These are phyloP conservation scores for Sigmodon hispidus DNA, from an alignment of 2,113 vertebrate species.

Conservation along the genomic window DNA sequence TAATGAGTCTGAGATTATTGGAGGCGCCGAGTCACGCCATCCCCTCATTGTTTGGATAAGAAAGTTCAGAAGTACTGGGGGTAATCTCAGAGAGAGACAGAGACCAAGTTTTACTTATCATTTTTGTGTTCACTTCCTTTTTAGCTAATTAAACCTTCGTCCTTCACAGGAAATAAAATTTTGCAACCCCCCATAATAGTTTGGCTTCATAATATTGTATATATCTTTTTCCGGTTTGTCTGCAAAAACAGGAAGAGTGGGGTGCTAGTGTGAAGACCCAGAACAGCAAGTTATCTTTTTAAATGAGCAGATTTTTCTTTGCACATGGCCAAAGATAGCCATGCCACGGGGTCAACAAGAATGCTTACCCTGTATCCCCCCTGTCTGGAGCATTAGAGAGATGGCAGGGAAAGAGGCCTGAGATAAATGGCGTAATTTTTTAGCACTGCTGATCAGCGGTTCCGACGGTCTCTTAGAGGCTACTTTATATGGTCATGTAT, in stretches of 20 bases:
- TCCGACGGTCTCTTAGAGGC: background rate
- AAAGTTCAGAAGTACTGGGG: conserved; percentile 88
- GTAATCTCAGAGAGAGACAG: conserved; percentile 87
- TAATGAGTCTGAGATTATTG: conserved; percentile 85
- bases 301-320: conserved; percentile 80
- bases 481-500: background rate
- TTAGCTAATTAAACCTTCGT: conserved; percentile 88
- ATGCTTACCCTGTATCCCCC: conserved; percentile 22
- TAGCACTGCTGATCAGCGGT: background rate
- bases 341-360: conserved; percentile 39
- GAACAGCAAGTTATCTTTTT: conserved; percentile 84
- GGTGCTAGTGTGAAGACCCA: conserved; percentile 83
- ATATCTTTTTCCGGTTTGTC: conserved; percentile 85
- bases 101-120: conserved; percentile 87
- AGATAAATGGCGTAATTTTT: background rate
- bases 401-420: rapidly evolving
- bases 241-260: conserved; percentile 88
- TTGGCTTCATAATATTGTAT: conserved; percentile 84
- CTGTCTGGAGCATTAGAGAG: conserved; percentile 28
- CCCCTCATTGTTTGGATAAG: conserved; percentile 88
- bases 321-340: conserved; percentile 73
- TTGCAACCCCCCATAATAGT: conserved; percentile 85
- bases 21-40: conserved; percentile 84
- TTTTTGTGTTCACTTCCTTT: conserved; percentile 87
- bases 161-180: conserved; percentile 87